These are phyloP conservation scores for Pristionchus entomophagus DNA, from an alignment of 2,888 invertebrate species.

Conservation along the genomic window DNA sequence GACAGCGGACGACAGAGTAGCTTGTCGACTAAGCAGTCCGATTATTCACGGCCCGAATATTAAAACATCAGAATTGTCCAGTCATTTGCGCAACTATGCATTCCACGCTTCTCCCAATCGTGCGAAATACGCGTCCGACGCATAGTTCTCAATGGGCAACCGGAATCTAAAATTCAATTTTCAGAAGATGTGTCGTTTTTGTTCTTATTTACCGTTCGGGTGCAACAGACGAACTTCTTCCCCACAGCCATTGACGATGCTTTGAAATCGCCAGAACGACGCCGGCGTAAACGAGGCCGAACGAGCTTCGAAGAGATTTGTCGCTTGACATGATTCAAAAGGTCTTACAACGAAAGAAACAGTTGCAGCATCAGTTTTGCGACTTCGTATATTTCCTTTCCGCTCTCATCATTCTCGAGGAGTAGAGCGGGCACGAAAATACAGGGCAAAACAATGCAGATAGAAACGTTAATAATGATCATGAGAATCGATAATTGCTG, in stretches of 20 bases:
- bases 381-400: background rate
- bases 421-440: slow-evolving; percentile 21
- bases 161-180: background rate
- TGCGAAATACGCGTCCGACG: background rate
- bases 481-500: slow-evolving; percentile 26
- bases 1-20: no score
- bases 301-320: background rate
- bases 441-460: background rate
- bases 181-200: no score
- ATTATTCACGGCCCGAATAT: no score
- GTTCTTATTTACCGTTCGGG: background rate
- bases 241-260: background rate
- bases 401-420: background rate
- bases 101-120: background rate
- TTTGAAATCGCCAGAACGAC: background rate
- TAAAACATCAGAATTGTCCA: no score
- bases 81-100: background rate
- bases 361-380: slow-evolving; percentile 6
- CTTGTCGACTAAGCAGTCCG: no score
- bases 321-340: background rate
- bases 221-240: background rate
- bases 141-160: background rate
- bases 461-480: background rate
- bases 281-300: background rate
- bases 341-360: background rate